phyloP scores from a whole-genome alignment of 1,140 invertebrate genomes.

The Agraylea sexmaculata region DNA sequence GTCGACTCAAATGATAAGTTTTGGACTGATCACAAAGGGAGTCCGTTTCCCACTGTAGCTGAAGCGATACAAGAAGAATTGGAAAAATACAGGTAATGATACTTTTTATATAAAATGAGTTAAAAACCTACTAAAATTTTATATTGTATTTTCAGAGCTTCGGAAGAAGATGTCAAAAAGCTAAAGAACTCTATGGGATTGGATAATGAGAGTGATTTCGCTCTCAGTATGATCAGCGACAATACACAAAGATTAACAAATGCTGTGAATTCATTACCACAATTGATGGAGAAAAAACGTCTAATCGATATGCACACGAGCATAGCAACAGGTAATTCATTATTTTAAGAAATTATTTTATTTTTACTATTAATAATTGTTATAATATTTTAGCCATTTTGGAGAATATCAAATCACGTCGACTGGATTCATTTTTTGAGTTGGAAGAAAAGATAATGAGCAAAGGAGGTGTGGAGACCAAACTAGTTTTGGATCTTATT shows the following conservation, averaged over 20 bases:
- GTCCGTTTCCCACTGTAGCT: constrained; percentile 93
- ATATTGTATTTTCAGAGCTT: constrained; percentile 41
- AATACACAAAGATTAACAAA: constrained; percentile 89
- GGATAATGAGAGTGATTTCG: constrained; percentile 63
- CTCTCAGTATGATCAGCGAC: constrained; percentile 75
- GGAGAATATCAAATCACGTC: constrained; percentile 81
- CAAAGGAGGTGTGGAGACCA: constrained; percentile 57
- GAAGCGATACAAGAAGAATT: constrained; percentile 97
- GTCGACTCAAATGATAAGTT: constrained; percentile 80
- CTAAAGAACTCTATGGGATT: constrained; percentile 87
- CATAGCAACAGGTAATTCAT: constrained; percentile 69
- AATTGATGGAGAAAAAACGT: constrained; percentile 92
- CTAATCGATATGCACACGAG: constrained; percentile 98
- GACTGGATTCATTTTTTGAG: constrained; percentile 94
- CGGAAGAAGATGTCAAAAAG: constrained; percentile 93
- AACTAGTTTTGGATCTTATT: constrained; percentile 67
- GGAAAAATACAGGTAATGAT: constrained; percentile 75
- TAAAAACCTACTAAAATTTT: constrained; percentile 1
- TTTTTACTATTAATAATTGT: neutral
- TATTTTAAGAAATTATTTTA: neutral
- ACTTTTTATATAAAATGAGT: too few species aligned
- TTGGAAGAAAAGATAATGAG: constrained; percentile 96
- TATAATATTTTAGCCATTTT: constrained; percentile 52
- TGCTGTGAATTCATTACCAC: constrained; percentile 90
- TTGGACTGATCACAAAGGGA: constrained; percentile 88